A percentile compares a stretch with the other conserved stretches of the same genome.
Conservation (phyloP, 2,888 invertebrate genomes). For the Ischnura elegans region DNA sequence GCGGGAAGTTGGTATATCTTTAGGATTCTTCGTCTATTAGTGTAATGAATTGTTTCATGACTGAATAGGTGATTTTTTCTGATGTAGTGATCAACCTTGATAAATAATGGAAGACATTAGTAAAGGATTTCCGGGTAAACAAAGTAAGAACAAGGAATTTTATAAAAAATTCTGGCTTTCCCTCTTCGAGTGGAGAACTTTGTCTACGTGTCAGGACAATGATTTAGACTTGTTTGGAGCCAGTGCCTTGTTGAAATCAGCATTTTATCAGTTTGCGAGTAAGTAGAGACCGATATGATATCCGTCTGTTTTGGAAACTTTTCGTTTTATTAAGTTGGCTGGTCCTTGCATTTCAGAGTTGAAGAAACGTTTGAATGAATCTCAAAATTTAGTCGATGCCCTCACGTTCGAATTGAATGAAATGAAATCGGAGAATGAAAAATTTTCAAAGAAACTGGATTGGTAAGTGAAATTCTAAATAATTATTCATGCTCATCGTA, state of each 20-base stretch:
- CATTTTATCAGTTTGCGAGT: neutral
- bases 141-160: neutral
- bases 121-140: neutral
- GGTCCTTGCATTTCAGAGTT: neutral
- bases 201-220: neutral
- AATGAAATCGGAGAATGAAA: neutral
- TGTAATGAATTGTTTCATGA: neutral
- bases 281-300: neutral
- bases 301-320: neutral
- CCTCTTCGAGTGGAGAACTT: neutral
- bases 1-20: neutral
- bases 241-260: neutral
- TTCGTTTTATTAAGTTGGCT: neutral
- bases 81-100: neutral
- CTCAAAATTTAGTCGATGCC: neutral
- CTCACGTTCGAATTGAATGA: neutral
- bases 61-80: neutral
- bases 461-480: neutral
- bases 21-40: neutral
- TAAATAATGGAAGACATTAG: neutral
- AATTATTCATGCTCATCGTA: too few relatives aligned
- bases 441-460: neutral
- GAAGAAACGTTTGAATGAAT: conserved; percentile 10
- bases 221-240: neutral
- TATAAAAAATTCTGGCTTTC: neutral